A percentile compares a stretch with the other conserved stretches of the same genome.
phyloP scores from a whole-genome alignment of 2,888 invertebrate genomes.

The Cheilosia variabilis region DNA sequence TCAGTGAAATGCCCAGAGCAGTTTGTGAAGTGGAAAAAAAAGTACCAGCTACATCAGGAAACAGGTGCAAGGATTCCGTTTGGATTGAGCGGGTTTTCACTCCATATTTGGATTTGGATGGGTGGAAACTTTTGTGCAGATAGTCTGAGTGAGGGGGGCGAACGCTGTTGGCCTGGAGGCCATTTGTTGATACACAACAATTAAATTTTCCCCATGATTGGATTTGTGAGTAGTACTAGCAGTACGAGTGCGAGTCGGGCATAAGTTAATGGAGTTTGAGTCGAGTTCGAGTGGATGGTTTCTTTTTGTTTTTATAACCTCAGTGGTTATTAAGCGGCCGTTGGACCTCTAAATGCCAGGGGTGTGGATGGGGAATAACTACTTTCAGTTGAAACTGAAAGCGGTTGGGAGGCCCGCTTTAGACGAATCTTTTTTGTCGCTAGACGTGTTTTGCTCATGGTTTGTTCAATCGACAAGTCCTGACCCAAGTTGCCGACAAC shows the following conservation, averaged over 20 bases:
- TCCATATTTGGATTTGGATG: slow-evolving; percentile 8
- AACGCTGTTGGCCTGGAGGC: slow-evolving; percentile 30
- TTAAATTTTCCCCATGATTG: slow-evolving; percentile 44
- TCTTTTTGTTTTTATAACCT: too few species aligned
- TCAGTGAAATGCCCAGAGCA: slow-evolving; percentile 56
- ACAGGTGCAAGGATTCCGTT: slow-evolving; percentile 67
- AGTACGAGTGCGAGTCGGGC: neutral
- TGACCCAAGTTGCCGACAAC: too few species aligned
- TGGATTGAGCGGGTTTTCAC: slow-evolving; percentile 12
- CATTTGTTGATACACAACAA: slow-evolving; percentile 58
- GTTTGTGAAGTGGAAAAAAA: slow-evolving; percentile 39
- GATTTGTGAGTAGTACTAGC: neutral
- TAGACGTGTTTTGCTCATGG: too few species aligned
- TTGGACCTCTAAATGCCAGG: too few species aligned
- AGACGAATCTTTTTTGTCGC: too few species aligned
- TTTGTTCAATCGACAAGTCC: too few species aligned
- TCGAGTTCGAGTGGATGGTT: too few species aligned
- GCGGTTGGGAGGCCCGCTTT: too few species aligned
- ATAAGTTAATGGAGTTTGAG: neutral
- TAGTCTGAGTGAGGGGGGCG: neutral
- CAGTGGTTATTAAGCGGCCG: too few species aligned
- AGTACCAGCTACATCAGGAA: slow-evolving; percentile 47
- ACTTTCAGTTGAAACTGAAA: too few species aligned
- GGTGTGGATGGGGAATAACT: too few species aligned
- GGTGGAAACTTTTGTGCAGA: slow-evolving; percentile 16